Evolutionary conservation across 1,140 invertebrate genomes (phyloP).

Genomic region (Ooceraea biroi): DNA sequence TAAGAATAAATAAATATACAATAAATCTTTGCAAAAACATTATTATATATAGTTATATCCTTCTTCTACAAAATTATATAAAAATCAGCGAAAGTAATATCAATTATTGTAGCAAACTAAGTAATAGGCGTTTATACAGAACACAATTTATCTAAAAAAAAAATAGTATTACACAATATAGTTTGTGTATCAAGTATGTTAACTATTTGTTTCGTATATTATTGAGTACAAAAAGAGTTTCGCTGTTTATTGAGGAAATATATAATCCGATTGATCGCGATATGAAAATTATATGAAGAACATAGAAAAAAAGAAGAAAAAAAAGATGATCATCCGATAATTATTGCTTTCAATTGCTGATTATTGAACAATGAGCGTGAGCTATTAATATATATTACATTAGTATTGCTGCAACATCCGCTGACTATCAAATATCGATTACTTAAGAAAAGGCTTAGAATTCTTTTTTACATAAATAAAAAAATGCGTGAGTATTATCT

Average conservation of each 20-base stretch:
- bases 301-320: neutral
- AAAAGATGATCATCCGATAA: neutral
- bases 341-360: conserved; percentile 8
- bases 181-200: neutral
- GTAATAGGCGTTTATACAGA: conserved; percentile 39
- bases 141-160: conserved; percentile 3
- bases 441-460: conserved; percentile 8
- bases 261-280: neutral
- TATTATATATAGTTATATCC: neutral
- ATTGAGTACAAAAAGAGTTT: neutral
- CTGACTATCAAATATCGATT: neutral
- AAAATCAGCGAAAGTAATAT: conserved; percentile 15
- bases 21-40: neutral
- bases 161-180: neutral
- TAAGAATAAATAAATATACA: neutral
- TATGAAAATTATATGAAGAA: conserved; percentile 9
- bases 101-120: neutral
- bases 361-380: conserved; percentile 8
- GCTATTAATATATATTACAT: conserved; percentile 45
- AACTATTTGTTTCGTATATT: neutral
- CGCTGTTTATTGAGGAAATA: neutral
- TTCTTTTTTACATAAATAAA: conserved; percentile 25
- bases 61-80: neutral
- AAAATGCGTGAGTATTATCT: conserved; percentile 14
- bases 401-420: conserved; percentile 22